Percentiles rank a stretch among this genome's conserved stretches.
Conservation (phyloP, 2,888 invertebrate genomes). For the Tachystola acroxantha region DNA sequence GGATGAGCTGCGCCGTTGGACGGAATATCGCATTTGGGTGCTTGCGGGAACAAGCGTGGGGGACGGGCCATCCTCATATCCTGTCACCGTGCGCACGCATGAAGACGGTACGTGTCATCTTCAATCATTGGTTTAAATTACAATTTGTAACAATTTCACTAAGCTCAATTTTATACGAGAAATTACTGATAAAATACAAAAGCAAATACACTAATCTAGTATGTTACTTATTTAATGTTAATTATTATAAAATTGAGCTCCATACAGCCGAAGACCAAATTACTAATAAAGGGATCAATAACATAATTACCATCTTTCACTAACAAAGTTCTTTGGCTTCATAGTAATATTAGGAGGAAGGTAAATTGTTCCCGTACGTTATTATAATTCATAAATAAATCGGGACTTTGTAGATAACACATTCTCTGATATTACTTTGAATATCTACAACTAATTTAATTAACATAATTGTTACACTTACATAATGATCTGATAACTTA, state of each 20-base stretch:
- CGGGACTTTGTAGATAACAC: neutral
- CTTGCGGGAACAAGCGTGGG: conserved; percentile 97
- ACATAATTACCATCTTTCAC: conserved; percentile 32
- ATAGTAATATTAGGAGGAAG: conserved; percentile 43
- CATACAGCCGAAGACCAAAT: conserved; percentile 32
- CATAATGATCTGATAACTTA: neutral
- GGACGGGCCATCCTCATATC: conserved; percentile 95
- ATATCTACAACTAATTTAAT: conserved; percentile 1
- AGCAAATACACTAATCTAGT: too few species aligned
- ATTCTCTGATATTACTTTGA: conserved; percentile 28
- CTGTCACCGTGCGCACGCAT: conserved; percentile 94
- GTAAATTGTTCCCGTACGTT: conserved; percentile 9
- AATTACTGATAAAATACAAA: too few species aligned
- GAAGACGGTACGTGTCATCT: conserved; percentile 96
- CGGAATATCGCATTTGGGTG: conserved; percentile 97
- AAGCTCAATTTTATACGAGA: conserved; percentile 32
- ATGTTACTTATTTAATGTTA: too few species aligned
- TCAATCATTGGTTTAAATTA: conserved; percentile 13
- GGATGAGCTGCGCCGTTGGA: conserved; percentile 96
- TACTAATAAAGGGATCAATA: conserved; percentile 27
- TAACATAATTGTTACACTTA: neutral
- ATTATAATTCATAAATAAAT: neutral
- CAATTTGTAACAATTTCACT: conserved; percentile 6
- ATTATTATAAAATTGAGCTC: conserved; percentile 52
- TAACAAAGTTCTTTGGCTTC: conserved; percentile 43